Evolutionary conservation across 1,140 invertebrate genomes (phyloP).

Genomic region (Drosophila jambulina): DNA sequence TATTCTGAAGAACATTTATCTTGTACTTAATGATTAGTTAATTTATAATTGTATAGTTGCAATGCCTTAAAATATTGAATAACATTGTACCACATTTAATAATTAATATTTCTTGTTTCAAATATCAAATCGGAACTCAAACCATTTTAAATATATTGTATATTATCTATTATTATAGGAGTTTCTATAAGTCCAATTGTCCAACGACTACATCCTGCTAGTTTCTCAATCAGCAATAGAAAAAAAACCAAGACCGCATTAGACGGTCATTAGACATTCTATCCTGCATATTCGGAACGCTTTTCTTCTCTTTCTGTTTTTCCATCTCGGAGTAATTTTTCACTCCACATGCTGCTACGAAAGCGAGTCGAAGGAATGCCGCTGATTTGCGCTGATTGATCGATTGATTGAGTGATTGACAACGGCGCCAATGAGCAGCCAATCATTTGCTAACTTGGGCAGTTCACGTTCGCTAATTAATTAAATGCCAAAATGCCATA

Average conservation of each 20-base stretch:
- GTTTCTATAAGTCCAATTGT: not conserved
- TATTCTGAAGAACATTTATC: too few species aligned
- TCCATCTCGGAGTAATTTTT: slow-evolving; percentile 65
- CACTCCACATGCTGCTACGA: slow-evolving; percentile 69
- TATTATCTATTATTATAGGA: not conserved
- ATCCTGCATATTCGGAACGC: slow-evolving; percentile 68
- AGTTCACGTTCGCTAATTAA: slow-evolving; percentile 77
- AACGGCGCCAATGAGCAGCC: slow-evolving; percentile 76
- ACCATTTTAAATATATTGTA: too few species aligned
- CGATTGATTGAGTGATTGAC: slow-evolving; percentile 82
- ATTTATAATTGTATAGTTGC: too few species aligned
- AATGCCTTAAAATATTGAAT: too few species aligned
- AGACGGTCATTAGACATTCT: slow-evolving; percentile 54
- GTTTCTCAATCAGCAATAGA: not conserved
- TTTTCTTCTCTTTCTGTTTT: slow-evolving; percentile 34
- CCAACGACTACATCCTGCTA: not conserved
- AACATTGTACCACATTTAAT: too few species aligned
- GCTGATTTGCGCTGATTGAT: slow-evolving; percentile 70
- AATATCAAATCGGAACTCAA: too few species aligned
- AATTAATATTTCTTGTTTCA: too few species aligned
- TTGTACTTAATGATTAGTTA: too few species aligned
- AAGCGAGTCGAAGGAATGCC: slow-evolving; percentile 56
- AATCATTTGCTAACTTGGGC: slow-evolving; percentile 38
- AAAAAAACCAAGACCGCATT: slow-evolving; percentile 8
- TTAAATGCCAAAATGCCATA: slow-evolving; percentile 73